Evolutionary conservation across 2,113 vertebrate species (phyloP).

Genomic region (Trematocara unimaculatum): DNA sequence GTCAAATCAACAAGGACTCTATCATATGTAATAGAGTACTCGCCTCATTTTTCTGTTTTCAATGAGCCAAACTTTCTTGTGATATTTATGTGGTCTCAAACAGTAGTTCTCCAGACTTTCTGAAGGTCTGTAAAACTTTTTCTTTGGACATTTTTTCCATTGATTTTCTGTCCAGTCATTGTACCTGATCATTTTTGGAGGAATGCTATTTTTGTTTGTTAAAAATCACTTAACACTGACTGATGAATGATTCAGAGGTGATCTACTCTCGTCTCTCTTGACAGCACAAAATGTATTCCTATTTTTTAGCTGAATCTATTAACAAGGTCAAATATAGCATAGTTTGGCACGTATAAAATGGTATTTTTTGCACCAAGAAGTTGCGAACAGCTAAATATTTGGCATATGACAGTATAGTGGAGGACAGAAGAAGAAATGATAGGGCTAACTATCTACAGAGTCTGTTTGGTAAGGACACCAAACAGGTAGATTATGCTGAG

Average conservation of each 20-base stretch:
- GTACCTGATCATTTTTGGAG: rapidly evolving
- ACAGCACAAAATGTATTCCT: rapidly evolving
- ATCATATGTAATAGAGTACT: background rate
- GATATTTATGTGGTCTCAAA: rapidly evolving
- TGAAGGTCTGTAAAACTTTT: background rate
- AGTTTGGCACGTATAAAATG: background rate
- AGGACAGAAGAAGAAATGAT: background rate
- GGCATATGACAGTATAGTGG: background rate
- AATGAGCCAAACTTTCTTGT: background rate
- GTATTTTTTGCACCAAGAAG: background rate
- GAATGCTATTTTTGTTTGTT: background rate
- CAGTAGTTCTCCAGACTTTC: rapidly evolving
- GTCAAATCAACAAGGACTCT: background rate
- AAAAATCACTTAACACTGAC: background rate
- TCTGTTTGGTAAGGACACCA: background rate
- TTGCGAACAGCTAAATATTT: rapidly evolving
- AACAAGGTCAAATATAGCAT: background rate
- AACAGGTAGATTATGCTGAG: background rate
- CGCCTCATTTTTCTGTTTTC: rapidly evolving
- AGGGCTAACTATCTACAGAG: background rate
- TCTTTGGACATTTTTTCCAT: background rate
- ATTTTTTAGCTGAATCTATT: background rate
- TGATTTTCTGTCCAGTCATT: background rate
- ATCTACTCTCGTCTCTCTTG: too few relatives aligned
- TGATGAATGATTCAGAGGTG: too few relatives aligned